Percentiles rank a stretch among this genome's conserved stretches.
These are phyloP conservation scores for Hirtodrosophila alboralis DNA, from an alignment of 2,888 invertebrate genomes.

Conservation along the genomic window DNA sequence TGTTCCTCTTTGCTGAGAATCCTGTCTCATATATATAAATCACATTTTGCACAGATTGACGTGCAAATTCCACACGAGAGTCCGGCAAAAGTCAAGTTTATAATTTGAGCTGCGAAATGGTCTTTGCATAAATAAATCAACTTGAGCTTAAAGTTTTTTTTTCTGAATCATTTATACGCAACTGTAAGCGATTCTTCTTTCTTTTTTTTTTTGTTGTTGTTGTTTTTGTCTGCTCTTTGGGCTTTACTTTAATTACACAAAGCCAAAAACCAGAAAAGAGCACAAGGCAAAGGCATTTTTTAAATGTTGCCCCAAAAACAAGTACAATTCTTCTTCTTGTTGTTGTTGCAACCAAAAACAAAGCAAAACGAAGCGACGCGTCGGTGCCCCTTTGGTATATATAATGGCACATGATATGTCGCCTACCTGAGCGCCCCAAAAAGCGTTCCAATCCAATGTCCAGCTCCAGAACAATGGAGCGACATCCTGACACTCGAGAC, in stretches of 20 bases:
- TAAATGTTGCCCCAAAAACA: conserved; percentile 60
- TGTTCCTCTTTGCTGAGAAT: conserved; percentile 25
- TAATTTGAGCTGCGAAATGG: conserved; percentile 63
- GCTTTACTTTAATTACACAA: conserved; percentile 75
- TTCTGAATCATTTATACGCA: conserved; percentile 35
- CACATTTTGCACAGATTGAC: conserved; percentile 72
- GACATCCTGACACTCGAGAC: conserved; percentile 63
- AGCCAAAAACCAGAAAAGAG: conserved; percentile 29
- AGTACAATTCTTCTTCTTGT: too few relatives aligned
- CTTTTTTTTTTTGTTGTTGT: too few relatives aligned
- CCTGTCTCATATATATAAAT: conserved; percentile 69
- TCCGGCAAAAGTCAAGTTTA: too few relatives aligned
- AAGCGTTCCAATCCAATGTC: conserved; percentile 16
- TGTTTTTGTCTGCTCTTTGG: conserved; percentile 51
- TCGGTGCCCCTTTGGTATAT: conserved; percentile 67
- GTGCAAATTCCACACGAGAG: conserved; percentile 77
- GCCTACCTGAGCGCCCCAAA: conserved; percentile 66
- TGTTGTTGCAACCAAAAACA: conserved; percentile 38
- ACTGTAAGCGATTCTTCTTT: conserved; percentile 38
- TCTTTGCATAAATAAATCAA: conserved; percentile 82
- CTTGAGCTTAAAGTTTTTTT: conserved; percentile 52
- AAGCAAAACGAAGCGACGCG: conserved; percentile 28
- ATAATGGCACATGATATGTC: conserved; percentile 78
- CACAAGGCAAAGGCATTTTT: conserved; percentile 68
- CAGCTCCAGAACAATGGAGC: conserved; percentile 48